Conservation (phyloP, 2,888 invertebrate genomes). For the Psylliodes chrysocephalus region DNA sequence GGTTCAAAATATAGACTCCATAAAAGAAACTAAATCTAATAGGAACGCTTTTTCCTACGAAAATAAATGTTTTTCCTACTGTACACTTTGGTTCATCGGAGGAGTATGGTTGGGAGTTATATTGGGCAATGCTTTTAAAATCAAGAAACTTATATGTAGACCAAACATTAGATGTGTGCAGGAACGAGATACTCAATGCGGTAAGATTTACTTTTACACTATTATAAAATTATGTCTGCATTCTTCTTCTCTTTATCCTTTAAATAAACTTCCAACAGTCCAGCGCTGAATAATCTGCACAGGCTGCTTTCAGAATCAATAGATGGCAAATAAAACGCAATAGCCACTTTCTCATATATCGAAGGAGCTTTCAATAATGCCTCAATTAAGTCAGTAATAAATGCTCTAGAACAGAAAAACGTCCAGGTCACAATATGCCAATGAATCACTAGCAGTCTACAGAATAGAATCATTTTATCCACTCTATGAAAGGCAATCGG, state of each 20-base stretch:
- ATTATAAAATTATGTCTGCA: neutral
- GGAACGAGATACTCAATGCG: slow-evolving; percentile 48
- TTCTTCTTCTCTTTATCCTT: too few relatives aligned
- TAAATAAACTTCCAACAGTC: neutral
- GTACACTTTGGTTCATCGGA: slow-evolving; percentile 46
- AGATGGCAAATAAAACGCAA: too few relatives aligned
- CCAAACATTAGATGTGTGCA: neutral
- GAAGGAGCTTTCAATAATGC: too few relatives aligned
- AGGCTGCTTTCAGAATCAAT: too few relatives aligned
- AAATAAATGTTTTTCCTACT: slow-evolving; percentile 40
- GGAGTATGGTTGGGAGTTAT: slow-evolving; percentile 52
- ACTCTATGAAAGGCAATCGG: too few relatives aligned
- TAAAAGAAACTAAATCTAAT: neutral
- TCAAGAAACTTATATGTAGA: slow-evolving; percentile 42
- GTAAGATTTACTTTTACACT: slow-evolving; percentile 28
- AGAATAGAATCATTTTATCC: too few relatives aligned
- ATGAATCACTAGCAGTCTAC: too few relatives aligned
- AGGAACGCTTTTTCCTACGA: slow-evolving; percentile 5
- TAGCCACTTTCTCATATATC: too few relatives aligned
- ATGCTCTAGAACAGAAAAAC: too few relatives aligned
- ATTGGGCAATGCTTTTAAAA: slow-evolving; percentile 47
- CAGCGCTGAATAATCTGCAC: too few relatives aligned
- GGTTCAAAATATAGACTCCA: slow-evolving; percentile 2
- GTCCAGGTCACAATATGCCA: too few relatives aligned
- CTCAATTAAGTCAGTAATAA: too few relatives aligned